These are phyloP conservation scores for Manis crassicaudata DNA, from an alignment of 2,797 vertebrate genomes.

Conservation along the genomic window DNA sequence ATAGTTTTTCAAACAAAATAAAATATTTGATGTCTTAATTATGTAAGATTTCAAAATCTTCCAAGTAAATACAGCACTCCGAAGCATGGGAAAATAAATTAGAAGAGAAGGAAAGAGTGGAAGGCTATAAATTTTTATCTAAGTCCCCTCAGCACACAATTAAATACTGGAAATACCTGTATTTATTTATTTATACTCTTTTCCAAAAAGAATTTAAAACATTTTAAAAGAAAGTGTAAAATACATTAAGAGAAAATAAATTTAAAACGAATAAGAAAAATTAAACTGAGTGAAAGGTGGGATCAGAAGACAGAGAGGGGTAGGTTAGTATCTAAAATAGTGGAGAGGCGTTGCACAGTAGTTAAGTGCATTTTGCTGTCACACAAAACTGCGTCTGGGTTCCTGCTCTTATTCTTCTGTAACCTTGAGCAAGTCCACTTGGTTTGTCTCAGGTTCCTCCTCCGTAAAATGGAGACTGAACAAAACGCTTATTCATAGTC, in stretches of 20 bases:
- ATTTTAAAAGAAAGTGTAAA: neutral
- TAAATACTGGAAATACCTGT: neutral
- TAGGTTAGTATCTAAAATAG: neutral
- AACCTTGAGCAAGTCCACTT: neutral
- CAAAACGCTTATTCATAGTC: neutral
- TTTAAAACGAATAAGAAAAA: neutral
- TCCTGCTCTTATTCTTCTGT: neutral
- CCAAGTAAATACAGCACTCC: neutral
- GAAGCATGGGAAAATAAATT: neutral
- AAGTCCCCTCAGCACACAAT: neutral
- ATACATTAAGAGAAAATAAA: neutral
- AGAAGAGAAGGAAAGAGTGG: neutral
- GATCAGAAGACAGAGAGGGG: neutral
- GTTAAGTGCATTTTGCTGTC: neutral
- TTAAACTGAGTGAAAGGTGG: neutral
- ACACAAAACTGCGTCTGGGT: neutral
- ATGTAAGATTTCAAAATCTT: constrained; percentile 42
- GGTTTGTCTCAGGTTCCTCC: neutral
- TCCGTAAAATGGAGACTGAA: neutral
- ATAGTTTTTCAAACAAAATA: constrained; percentile 6
- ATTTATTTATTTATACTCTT: neutral
- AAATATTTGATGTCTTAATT: constrained; percentile 17
- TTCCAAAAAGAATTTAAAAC: neutral
- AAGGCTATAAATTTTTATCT: neutral
- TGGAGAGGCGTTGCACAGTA: neutral